Percentiles rank a stretch among this genome's conserved stretches.
Evolutionary conservation across 2,797 vertebrate species (phyloP).

Genomic region (Prionace glauca): DNA sequence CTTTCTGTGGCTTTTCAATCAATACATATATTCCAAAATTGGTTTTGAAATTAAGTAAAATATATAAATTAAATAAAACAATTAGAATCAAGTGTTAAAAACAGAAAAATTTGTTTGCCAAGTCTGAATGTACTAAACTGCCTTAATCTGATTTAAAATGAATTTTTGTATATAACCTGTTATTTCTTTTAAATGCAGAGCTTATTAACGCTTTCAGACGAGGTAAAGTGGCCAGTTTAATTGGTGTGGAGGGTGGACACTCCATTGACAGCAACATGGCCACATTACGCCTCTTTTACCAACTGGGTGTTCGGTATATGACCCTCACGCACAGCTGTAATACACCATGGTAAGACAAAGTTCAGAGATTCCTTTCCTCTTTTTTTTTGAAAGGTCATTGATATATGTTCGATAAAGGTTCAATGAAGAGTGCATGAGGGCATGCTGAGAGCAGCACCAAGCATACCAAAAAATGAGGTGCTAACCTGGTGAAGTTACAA

Average conservation of each 20-base stretch:
- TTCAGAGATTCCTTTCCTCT: not conserved
- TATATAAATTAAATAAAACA: not conserved
- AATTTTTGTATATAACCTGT: not conserved
- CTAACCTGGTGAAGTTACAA: not conserved
- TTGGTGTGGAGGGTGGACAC: constrained; percentile 87
- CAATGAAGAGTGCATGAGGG: no score
- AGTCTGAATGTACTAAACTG: not conserved
- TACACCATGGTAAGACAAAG: constrained; percentile 76
- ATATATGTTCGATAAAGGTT: not conserved
- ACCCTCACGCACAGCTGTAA: constrained; percentile 93
- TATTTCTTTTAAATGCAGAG: constrained; percentile 48
- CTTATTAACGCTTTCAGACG: constrained; percentile 54
- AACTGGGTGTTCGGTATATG: constrained; percentile 81
- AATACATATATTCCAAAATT: not conserved
- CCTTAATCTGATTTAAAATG: not conserved
- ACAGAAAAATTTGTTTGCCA: not conserved
- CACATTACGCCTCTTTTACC: constrained; percentile 75
- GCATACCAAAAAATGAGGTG: not conserved
- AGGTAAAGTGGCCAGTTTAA: constrained; percentile 76
- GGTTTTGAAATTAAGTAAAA: not conserved
- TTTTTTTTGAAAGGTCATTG: not conserved
- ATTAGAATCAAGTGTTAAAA: not conserved
- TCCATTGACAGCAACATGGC: constrained; percentile 86
- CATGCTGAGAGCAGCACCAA: not conserved
- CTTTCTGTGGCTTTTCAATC: not conserved